Base-by-base conservation (phyloP, 1,140 invertebrate genomes). In the Zaprionus ghesquierei region DNA sequence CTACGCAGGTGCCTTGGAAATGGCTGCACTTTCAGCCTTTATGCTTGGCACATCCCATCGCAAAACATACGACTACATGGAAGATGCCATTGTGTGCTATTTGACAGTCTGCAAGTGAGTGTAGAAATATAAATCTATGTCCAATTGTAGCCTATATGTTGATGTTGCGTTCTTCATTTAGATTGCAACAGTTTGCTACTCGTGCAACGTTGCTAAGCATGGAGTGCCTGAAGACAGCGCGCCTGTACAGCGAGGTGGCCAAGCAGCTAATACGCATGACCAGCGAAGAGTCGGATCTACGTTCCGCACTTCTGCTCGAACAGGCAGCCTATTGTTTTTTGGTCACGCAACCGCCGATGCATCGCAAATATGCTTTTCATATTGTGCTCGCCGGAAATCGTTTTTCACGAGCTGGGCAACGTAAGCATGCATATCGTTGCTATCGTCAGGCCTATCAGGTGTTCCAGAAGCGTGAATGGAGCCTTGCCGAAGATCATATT, bases 311-410 rank as follows among this genome's bases (percentile, higher is more conserved):
- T 65, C 93, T 99, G 53, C 92, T 99, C 13, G 98, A 99, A 93
- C 98, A 99, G 93, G 98, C 98, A 0, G 96, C 98, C 0, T 96
- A 98, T 89, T 98, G 97, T 91, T 99, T 98, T 90, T 93, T 99
- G 23, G 94, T 94, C 4, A 93, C 93, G 2, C 94, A 95, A 44
- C 94, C 94, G 2, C 86, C 92, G 5, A 96, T 98, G 95, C 94
- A 96, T 68, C 93, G 98, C 50, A 99, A 99, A 92, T 99, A 98
- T 92, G 97, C 98, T n/a, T 99, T 99, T 92, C 98, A 99, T 89
- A 96, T 98, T 93, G 98, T 99, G 18, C 93, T 99, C 13, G 97
- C 98, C 51, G 98, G 98, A 3, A 97, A 99, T 92, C 93, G 98
- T 62, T 99, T 95, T 92, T 96, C 96, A 3, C 98, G 99, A 92